Evolutionary conservation across 2,113 vertebrate species (phyloP).

Genomic region (Grallaria varia): DNA sequence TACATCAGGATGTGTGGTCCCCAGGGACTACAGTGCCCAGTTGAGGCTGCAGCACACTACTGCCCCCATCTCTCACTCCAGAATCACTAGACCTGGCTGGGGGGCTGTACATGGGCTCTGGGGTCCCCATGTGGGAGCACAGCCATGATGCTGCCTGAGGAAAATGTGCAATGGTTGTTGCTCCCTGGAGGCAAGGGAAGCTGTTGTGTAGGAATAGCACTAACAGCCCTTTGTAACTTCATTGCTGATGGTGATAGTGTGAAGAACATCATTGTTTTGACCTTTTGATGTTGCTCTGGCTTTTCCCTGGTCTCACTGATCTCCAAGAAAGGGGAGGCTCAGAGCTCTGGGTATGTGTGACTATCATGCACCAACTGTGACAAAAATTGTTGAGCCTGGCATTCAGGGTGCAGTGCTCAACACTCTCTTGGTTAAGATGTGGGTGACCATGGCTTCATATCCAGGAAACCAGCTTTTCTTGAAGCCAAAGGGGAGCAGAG

Average conservation of each 20-base stretch:
- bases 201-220: rapidly evolving
- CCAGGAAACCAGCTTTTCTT: not conserved
- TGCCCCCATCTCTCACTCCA: not conserved
- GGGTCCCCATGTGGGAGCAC: not conserved
- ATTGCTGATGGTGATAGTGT: not conserved
- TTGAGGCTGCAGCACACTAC: not conserved
- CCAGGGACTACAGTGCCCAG: not conserved
- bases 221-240: not conserved
- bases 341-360: not conserved
- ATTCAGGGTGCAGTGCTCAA: not conserved
- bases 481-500: not conserved
- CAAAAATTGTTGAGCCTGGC: not conserved
- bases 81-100: rapidly evolving
- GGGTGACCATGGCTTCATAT: not conserved
- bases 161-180: rapidly evolving
- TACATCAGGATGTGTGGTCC: not conserved
- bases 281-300: not conserved
- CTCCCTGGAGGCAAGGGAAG: not conserved
- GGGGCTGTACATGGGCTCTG: not conserved
- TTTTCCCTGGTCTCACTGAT: not conserved
- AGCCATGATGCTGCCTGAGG: not conserved
- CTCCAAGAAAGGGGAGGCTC: not conserved
- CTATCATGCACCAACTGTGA: not conserved
- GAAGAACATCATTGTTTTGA: not conserved
- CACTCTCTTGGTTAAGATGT: not conserved